Conservation (phyloP, 2,888 invertebrate species). For the Syrista parreyssii region DNA sequence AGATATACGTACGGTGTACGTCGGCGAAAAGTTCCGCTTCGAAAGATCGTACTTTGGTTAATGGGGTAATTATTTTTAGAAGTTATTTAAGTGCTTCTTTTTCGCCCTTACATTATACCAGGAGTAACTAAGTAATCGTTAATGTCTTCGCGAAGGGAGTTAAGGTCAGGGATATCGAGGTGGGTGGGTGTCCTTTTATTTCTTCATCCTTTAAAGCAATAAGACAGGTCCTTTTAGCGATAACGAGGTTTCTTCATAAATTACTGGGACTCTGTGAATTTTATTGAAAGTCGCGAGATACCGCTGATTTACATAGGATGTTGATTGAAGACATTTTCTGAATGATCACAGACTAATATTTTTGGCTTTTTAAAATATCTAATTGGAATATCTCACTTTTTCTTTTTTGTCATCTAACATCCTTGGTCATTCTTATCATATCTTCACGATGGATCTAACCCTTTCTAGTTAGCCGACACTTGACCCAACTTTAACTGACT, state of each 20-base stretch:
- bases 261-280: neutral
- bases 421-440: neutral
- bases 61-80: neutral
- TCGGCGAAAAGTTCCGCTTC: neutral
- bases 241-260: neutral
- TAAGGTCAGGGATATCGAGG: neutral
- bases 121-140: neutral
- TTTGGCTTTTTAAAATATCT: neutral
- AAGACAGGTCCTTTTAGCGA: neutral
- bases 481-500: neutral
- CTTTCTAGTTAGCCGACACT: neutral
- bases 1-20: neutral
- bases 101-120: neutral
- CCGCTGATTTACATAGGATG: neutral
- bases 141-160: neutral
- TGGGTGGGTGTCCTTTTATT: neutral
- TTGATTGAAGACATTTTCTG: neutral
- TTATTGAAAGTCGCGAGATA: neutral
- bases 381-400: neutral
- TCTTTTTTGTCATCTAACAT: neutral
- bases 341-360: neutral
- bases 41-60: neutral
- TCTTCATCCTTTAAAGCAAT: neutral
- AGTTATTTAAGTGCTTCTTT: neutral
- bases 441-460: neutral